Percentiles rank a stretch among this genome's conserved stretches.
phyloP scores from a whole-genome alignment of 2,113 vertebrate genomes.

The Sceloporus undulatus region DNA sequence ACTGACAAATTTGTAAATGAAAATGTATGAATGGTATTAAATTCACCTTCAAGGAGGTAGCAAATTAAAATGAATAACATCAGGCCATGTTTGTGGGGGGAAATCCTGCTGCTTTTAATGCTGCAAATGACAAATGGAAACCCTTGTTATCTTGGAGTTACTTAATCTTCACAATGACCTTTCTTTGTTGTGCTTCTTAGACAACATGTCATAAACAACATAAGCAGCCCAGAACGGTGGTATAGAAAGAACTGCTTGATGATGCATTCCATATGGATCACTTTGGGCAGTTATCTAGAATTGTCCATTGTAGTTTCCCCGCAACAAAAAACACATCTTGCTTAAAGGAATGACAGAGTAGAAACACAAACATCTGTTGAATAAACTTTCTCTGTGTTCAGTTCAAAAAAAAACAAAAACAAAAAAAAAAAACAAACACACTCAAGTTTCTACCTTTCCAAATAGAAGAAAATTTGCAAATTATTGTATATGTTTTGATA shows the following conservation, averaged over 20 bases:
- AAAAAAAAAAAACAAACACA: neutral
- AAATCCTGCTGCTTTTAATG: constrained; percentile 23
- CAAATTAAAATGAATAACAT: constrained; percentile 57
- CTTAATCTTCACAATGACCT: neutral
- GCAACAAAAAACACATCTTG: neutral
- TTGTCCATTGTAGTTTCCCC: neutral
- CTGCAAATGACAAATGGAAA: constrained; percentile 29
- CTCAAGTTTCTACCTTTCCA: neutral
- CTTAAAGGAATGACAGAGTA: neutral
- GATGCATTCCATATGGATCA: neutral
- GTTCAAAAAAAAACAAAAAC: neutral
- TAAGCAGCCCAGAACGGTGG: neutral
- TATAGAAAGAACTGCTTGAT: neutral
- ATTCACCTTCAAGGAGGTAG: constrained; percentile 73
- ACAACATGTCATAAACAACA: neutral
- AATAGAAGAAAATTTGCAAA: neutral
- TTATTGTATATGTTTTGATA: neutral
- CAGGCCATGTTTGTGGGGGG: constrained; percentile 40
- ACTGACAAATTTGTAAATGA: constrained; percentile 79
- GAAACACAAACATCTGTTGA: neutral
- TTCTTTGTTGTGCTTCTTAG: neutral
- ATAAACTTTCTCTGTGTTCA: neutral
- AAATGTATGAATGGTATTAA: constrained; percentile 74
- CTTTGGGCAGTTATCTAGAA: neutral
- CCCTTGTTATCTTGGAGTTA: neutral